Evolutionary conservation across 2,888 invertebrate genomes (phyloP), one percentile per base, ranked within the genome.

Genomic region (Erannis defoliaria): DNA sequence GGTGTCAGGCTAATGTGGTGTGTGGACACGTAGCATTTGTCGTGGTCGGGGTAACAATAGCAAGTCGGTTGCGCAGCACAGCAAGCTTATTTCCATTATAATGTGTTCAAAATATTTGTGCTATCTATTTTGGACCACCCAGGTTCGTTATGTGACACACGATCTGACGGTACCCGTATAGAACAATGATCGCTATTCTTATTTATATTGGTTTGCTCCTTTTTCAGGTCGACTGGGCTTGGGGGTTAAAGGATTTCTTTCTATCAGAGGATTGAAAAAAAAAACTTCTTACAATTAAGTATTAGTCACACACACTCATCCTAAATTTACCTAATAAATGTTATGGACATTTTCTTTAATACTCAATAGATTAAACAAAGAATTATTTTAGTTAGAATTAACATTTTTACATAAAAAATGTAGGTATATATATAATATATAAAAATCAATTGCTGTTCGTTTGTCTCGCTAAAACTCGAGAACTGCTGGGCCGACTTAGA

Each of bases 111-210:
- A 88, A 89, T 89, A 84, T 88, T 86, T 87, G 82, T 88, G 88
- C 86, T 84, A 88, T 90, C 84, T 85, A 82, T 81, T 81, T 74
- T 66, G 76, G 93, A 90, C 93, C 93, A 93, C 93, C 93, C 93
- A 91, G 61, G 81, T 23, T 42, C 65, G 60, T 62, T 66, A 63
- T 78, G 78, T 81, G 89, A 86, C 88, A 90, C 77, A 80, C 73
- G 86, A 90, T 90, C 84, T 85, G 82, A 84, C 82, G 79, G 81
- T 86, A 86, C 90, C 90, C 87, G 89, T 5, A 68, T 84, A 88
- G 88, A 89, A 90, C 89, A 90, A 90, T 78, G 74, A 29, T 46
- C 26, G 67, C 73, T 81, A 82, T 86, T 88, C 78, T 76, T 75
- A 86, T 89, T 88, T 77, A 84, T 75, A 77, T 78, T 76, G 67